Evolutionary conservation across 2,113 vertebrate genomes (phyloP).

Genomic region (Anseranas semipalmata): DNA sequence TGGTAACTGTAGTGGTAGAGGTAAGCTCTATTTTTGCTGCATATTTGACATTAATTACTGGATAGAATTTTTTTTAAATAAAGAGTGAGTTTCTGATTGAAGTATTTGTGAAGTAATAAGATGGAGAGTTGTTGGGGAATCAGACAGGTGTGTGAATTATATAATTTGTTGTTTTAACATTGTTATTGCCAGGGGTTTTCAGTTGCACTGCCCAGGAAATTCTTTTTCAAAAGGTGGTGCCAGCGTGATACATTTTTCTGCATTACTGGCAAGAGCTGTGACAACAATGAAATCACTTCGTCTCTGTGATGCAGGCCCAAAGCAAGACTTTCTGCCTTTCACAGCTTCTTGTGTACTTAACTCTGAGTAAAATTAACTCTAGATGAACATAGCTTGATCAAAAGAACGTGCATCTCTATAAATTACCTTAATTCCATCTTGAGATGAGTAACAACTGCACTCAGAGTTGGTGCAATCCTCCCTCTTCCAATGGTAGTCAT

Average conservation of each 20-base stretch:
- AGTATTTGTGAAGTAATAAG: not conserved
- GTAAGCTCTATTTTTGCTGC: not conserved
- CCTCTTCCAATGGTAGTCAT: not conserved
- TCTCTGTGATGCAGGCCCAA: not conserved
- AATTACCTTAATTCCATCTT: not conserved
- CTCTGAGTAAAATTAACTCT: not conserved
- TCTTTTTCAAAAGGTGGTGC: not conserved
- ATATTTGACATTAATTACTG: not conserved
- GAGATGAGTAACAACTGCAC: not conserved
- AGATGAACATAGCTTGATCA: not conserved
- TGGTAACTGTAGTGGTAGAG: not conserved
- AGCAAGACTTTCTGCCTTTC: not conserved
- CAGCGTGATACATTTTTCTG: slow-evolving; percentile 14
- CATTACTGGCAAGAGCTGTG: slow-evolving; percentile 20
- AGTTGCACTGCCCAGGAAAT: not conserved
- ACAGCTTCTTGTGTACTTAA: not conserved
- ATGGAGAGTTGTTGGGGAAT: not conserved
- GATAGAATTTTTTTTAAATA: not conserved
- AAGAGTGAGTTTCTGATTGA: not conserved
- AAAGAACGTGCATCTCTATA: not conserved
- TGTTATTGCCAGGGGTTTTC: not conserved
- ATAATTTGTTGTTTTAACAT: not conserved
- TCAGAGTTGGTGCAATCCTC: not conserved
- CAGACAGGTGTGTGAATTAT: not conserved
- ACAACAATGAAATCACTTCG: slow-evolving; percentile 1